phyloP scores from a whole-genome alignment of 1,140 invertebrate species.

The Eumaeus atala region DNA sequence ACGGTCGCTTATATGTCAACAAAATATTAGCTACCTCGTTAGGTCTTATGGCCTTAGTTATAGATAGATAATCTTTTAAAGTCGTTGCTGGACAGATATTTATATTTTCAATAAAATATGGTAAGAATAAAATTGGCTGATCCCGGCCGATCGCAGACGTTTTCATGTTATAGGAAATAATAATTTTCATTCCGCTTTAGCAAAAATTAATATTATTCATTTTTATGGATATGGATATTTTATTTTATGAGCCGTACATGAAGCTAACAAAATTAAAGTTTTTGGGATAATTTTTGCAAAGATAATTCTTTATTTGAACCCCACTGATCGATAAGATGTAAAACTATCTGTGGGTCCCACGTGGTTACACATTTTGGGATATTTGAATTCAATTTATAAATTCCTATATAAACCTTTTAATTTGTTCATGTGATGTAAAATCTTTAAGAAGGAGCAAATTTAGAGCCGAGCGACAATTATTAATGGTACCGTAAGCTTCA shows the following conservation, averaged over 20 bases:
- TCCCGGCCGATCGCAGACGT: constrained; percentile 18
- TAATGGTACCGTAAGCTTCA: not conserved
- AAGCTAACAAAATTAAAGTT: too few relatives aligned
- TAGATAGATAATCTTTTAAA: not conserved
- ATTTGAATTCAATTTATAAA: not conserved
- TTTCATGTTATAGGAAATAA: constrained; percentile 26
- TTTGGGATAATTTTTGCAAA: too few relatives aligned
- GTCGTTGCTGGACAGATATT: constrained; percentile 8
- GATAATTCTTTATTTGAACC: too few relatives aligned
- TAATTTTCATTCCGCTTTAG: not conserved
- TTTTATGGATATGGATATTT: too few relatives aligned
- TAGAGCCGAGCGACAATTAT: not conserved
- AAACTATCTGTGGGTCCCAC: too few relatives aligned
- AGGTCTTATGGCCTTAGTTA: not conserved
- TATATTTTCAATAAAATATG: constrained; percentile 20
- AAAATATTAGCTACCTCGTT: not conserved
- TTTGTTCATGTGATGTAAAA: not conserved
- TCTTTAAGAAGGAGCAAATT: not conserved
- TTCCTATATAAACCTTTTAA: not conserved
- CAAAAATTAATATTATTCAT: not conserved
- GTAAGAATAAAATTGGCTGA: constrained; percentile 21
- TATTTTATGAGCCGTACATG: too few relatives aligned
- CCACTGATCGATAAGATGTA: too few relatives aligned
- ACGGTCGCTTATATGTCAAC: not conserved
- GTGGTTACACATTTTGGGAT: not conserved